A percentile compares a stretch with the other conserved stretches of the same genome.
Conservation (phyloP, 2,113 vertebrate species). For the Pogonocichla stellata region DNA sequence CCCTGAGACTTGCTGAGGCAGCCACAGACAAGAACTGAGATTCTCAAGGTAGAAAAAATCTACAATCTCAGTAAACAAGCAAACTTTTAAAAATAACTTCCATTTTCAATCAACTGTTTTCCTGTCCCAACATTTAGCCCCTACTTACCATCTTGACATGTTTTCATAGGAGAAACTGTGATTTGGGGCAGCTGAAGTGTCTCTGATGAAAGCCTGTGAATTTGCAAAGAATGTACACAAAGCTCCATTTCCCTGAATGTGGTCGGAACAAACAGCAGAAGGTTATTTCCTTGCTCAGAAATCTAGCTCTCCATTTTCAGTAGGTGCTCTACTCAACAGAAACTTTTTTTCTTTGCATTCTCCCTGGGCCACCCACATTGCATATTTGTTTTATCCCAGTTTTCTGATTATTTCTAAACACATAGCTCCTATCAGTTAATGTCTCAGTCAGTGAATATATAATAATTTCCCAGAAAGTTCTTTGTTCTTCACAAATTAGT, state of each 20-base stretch:
- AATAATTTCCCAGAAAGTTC: slow-evolving; percentile 1
- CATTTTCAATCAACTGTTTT: background rate
- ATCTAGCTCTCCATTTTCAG: background rate
- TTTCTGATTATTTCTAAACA: slow-evolving; percentile 32
- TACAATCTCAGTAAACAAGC: background rate
- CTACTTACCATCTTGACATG: fast-evolving
- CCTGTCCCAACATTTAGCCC: background rate
- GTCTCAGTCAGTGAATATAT: background rate
- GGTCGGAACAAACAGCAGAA: background rate
- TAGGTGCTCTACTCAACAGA: background rate
- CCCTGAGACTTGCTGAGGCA: background rate
- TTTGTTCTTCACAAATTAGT: slow-evolving; percentile 36
- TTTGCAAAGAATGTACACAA: background rate
- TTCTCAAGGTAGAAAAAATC: background rate
- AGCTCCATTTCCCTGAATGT: background rate
- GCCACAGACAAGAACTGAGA: background rate
- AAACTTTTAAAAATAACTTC: background rate
- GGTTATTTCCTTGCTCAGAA: background rate
- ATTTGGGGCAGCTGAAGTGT: background rate
- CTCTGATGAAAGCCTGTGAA: background rate
- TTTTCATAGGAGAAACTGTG: background rate
- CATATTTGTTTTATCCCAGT: background rate
- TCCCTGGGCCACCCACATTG: slow-evolving; percentile 11
- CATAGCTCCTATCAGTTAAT: background rate
- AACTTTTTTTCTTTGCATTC: background rate